Evolutionary conservation across 2,113 vertebrate genomes (phyloP).

Genomic region (Lophura nycthemera): DNA sequence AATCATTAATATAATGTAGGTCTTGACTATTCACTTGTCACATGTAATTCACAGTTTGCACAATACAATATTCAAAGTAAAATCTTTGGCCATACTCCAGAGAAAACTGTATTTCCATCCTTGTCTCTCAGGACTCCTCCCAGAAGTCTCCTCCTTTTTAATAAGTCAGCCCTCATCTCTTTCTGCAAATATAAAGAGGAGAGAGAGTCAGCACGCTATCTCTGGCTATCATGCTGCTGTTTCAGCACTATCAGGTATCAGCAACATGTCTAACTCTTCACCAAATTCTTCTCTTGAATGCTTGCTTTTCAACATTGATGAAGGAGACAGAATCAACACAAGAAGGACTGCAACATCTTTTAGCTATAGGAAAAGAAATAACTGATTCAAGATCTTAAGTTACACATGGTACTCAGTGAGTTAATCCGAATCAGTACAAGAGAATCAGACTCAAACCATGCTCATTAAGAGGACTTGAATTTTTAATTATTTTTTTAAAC

Average conservation of each 20-base stretch:
- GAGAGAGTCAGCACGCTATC: neutral
- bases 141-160: neutral
- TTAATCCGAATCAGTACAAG: conserved; percentile 46
- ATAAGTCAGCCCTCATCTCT: neutral
- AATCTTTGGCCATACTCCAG: neutral
- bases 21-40: neutral
- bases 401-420: neutral
- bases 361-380: neutral
- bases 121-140: neutral
- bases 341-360: neutral
- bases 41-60: neutral
- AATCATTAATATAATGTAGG: neutral
- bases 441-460: conserved; percentile 22
- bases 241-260: neutral
- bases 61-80: neutral
- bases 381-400: neutral
- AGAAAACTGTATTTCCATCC: neutral
- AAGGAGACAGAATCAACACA: neutral
- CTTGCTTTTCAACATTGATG: neutral
- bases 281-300: neutral
- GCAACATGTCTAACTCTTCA: neutral
- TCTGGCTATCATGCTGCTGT: neutral
- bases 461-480: conserved; percentile 15
- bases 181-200: neutral
- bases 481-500: conserved; percentile 8